Evolutionary conservation across 2,797 vertebrate species (phyloP).

Genomic region (Octomys mimax): DNA sequence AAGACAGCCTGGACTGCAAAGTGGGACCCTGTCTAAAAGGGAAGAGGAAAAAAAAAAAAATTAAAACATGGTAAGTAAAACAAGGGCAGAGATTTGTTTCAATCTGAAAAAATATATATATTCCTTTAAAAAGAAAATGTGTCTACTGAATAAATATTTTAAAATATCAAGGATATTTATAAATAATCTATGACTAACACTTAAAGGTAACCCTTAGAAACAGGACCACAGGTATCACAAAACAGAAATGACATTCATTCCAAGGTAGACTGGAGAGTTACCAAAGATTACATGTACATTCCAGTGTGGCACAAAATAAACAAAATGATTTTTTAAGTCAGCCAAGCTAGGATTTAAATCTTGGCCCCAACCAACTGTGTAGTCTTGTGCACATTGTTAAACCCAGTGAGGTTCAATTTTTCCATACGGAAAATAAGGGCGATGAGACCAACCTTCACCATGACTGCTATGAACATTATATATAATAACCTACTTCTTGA

Average conservation of each 20-base stretch:
- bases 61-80: constrained; percentile 26
- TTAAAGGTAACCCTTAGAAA: constrained; percentile 32
- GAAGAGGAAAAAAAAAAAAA: neutral
- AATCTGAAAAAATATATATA: neutral
- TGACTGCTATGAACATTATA: constrained; percentile 8
- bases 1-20: neutral
- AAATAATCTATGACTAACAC: neutral
- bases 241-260: neutral
- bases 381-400: constrained; percentile 14
- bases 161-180: neutral
- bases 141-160: constrained; percentile 35
- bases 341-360: neutral
- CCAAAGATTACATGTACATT: neutral
- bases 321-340: neutral
- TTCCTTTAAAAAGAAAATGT: constrained; percentile 50
- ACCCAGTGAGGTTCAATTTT: constrained; percentile 11
- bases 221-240: neutral
- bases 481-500: neutral
- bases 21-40: neutral
- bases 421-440: constrained; percentile 35
- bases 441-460: constrained; percentile 33
- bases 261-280: neutral
- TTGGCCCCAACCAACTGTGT: neutral
- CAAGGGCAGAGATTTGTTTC: neutral
- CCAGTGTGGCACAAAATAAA: neutral